These are phyloP conservation scores for Helicoverpa assulta DNA, from an alignment of 2,888 invertebrate species.

Conservation along the genomic window DNA sequence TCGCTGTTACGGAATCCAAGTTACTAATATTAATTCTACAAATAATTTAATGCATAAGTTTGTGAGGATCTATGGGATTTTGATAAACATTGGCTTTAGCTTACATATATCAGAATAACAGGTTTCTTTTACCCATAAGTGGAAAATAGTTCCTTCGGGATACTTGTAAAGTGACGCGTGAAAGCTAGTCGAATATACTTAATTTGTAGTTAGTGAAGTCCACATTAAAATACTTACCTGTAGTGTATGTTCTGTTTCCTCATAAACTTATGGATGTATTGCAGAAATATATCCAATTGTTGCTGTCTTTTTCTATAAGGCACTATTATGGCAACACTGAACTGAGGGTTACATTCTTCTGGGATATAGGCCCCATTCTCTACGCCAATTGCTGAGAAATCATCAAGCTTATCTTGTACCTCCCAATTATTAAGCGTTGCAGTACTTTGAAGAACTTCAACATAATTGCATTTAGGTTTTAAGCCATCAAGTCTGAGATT, in stretches of 20 bases:
- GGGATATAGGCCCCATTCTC: constrained; percentile 79
- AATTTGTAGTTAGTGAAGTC: too few species aligned
- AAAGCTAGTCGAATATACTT: too few species aligned
- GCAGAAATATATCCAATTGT: constrained; percentile 94
- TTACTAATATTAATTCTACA: too few species aligned
- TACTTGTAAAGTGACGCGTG: too few species aligned
- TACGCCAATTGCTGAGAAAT: constrained; percentile 73
- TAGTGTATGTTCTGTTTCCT: constrained; percentile 96
- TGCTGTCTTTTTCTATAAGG: constrained; percentile 94
- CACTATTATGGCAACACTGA: constrained; percentile 95
- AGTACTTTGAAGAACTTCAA: constrained; percentile 71
- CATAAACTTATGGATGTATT: constrained; percentile 96
- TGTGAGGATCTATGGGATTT: too few species aligned
- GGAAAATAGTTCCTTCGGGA: too few species aligned
- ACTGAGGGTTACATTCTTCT: constrained; percentile 78
- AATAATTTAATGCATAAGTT: too few species aligned
- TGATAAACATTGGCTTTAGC: too few species aligned
- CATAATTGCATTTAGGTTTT: constrained; percentile 77
- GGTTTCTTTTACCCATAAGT: too few species aligned
- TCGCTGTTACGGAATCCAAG: too few species aligned
- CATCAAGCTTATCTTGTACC: constrained; percentile 67
- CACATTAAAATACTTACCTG: constrained; percentile 84
- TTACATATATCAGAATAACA: too few species aligned
- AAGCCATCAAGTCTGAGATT: constrained; percentile 62
- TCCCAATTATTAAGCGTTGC: constrained; percentile 68